Evolutionary conservation across 2,888 invertebrate genomes (phyloP).

Genomic region (Tinea pellionella): DNA sequence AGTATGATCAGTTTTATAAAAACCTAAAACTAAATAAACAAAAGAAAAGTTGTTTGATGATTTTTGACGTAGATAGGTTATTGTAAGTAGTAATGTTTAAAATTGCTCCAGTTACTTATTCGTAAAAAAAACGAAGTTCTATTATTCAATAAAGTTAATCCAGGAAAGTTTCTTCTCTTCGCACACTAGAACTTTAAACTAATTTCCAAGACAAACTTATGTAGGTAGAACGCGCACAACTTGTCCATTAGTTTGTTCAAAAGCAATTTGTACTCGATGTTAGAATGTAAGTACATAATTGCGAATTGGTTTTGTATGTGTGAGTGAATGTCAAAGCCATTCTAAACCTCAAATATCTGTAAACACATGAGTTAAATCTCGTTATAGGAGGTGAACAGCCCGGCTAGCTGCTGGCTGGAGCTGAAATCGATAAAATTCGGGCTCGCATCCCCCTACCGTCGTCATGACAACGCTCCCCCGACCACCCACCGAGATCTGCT

Average conservation of each 20-base stretch:
- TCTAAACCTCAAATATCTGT: constrained; percentile 46
- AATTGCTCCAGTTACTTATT: too few species aligned
- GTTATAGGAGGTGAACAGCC: constrained; percentile 42
- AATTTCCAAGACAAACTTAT: not conserved
- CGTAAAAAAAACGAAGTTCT: too few species aligned
- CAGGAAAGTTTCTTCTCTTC: not conserved
- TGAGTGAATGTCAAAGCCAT: not conserved
- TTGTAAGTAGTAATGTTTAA: too few species aligned
- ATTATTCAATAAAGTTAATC: not conserved
- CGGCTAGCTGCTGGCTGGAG: constrained; percentile 58
- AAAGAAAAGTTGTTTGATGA: too few species aligned
- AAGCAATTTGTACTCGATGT: constrained; percentile 23
- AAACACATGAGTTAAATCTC: constrained; percentile 63
- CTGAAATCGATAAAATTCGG: constrained; percentile 68
- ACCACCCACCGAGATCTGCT: constrained; percentile 41
- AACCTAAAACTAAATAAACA: too few species aligned
- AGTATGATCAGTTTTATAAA: too few species aligned
- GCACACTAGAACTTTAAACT: not conserved
- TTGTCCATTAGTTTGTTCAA: constrained; percentile 15
- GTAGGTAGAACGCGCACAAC: too few species aligned
- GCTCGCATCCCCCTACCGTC: constrained; percentile 60
- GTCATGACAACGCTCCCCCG: constrained; percentile 49
- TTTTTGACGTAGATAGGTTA: too few species aligned
- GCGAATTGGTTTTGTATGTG: too few species aligned
- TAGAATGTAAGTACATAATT: too few species aligned